Evolutionary conservation across 2,797 vertebrate genomes (phyloP), one percentile per base, ranked within the genome.

Genomic region (Glossophaga mutica): DNA sequence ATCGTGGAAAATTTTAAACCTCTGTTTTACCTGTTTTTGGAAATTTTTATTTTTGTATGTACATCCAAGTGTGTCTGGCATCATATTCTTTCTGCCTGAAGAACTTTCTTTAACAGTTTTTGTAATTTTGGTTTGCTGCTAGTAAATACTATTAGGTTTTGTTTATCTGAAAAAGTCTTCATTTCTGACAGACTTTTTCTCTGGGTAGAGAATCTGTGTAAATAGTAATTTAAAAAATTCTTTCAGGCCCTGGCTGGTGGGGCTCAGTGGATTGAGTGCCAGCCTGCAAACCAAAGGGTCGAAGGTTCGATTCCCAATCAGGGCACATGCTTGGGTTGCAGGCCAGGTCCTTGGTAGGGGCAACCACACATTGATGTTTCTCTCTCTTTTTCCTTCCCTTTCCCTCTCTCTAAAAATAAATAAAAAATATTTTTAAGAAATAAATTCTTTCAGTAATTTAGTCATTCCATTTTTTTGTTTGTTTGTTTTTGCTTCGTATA

Each of bases 41-140:
- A 82, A 48, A 42, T 91, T 16, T 86, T 24, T 57, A 10, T 90
- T 90, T 94, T n/a, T 84, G 74, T 79, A 48, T 76, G 5, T 76
- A 42, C 26, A 32, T 86, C 8, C 15, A 90, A 22, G n/a, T 87
- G 87, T 86, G 26, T 55, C 24, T 95, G 39, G 6, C 83, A 24
- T 92, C 37, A 74, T 81, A 62, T 42, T 65, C 62, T 48, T 76
- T 73, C 19, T 55, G 12, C 12, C 62, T 92, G 55, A 94, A 83
- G 81, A 92, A 52, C 55, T 92, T 68, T 21, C 32, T 87, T 88
- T 65, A 77, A 70, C 48, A 86, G 85, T 93, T 57, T 73, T 89
- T 39, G 7, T 87, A 77, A 48, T 77, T 91, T 37, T 59, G 12
- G 37, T 87, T 34, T 82, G 26, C 32, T 86, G 24, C 19, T 91